phyloP scores from a whole-genome alignment of 2,797 vertebrate species.

The Vespertilio murinus region DNA sequence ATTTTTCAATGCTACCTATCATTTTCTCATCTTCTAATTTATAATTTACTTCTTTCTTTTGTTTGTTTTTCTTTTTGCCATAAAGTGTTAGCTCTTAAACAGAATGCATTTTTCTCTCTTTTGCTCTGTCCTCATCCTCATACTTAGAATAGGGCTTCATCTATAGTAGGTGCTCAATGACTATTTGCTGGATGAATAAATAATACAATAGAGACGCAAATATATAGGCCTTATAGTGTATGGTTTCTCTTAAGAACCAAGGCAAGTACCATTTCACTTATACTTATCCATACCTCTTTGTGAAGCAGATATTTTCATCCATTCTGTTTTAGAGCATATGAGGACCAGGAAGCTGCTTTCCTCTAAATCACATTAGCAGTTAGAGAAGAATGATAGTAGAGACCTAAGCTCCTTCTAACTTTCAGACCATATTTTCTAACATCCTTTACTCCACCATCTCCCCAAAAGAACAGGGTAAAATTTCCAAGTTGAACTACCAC shows the following conservation, averaged over 20 bases:
- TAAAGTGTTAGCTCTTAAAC: not conserved
- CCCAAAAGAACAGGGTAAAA: not conserved
- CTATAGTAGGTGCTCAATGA: not conserved
- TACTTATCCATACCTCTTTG: not conserved
- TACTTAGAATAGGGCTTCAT: not conserved
- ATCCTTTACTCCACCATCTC: not conserved
- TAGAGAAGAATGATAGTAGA: not conserved
- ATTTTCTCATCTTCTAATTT: not conserved
- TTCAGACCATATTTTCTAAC: not conserved
- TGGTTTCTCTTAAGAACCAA: not conserved
- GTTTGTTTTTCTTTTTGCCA: not conserved
- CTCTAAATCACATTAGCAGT: not conserved
- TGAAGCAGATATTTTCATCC: not conserved
- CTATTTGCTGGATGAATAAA: not conserved
- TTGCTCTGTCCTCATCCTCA: not conserved
- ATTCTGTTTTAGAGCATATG: not conserved
- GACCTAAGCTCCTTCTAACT: not conserved
- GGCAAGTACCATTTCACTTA: not conserved
- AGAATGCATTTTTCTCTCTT: not conserved
- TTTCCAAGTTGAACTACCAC: not conserved
- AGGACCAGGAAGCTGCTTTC: not conserved
- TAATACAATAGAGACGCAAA: rapidly evolving
- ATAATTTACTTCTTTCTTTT: not conserved
- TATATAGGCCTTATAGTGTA: not conserved
- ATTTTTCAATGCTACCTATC: not conserved